phyloP scores from a whole-genome alignment of 2,113 vertebrate genomes.

The Aptenodytes forsteri region DNA sequence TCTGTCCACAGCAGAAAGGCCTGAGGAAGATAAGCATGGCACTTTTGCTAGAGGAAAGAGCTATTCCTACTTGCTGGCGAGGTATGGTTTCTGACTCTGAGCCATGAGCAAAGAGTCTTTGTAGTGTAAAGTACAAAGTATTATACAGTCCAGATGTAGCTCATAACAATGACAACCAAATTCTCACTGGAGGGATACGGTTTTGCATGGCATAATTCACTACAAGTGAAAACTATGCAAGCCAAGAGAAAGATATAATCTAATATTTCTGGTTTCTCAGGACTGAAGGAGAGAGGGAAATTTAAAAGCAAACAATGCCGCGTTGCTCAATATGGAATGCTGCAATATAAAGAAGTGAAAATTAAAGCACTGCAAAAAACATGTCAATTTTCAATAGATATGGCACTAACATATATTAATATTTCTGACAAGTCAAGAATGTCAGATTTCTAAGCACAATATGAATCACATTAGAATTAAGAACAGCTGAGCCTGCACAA shows the following conservation, averaged over 20 bases:
- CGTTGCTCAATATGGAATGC: constrained; percentile 32
- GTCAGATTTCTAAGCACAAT: constrained; percentile 47
- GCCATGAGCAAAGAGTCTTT: background rate
- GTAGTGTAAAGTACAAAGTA: background rate
- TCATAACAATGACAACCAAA: constrained; percentile 39
- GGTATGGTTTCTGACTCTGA: background rate
- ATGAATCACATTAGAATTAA: constrained; percentile 59
- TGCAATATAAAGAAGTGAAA: constrained; percentile 33
- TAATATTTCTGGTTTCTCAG: constrained; percentile 46
- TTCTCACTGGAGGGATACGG: constrained; percentile 38
- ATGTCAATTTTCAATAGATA: constrained; percentile 41
- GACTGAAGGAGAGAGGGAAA: constrained; percentile 30
- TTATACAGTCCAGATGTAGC: constrained; percentile 34
- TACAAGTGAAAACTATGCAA: constrained; percentile 5
- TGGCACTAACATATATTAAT: constrained; percentile 20
- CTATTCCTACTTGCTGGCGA: background rate
- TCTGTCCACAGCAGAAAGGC: background rate
- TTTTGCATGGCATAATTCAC: constrained; percentile 51
- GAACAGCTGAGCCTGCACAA: constrained; percentile 64
- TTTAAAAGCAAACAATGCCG: constrained; percentile 38
- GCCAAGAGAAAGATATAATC: constrained; percentile 37
- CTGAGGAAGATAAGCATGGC: background rate
- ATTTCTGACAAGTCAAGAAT: constrained; percentile 60
- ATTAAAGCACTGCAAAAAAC: constrained; percentile 28
- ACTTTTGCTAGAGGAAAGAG: background rate